Evolutionary conservation across 2,888 invertebrate species (phyloP), one percentile per base, ranked within the genome.

Genomic region (Anorthoa munda): DNA sequence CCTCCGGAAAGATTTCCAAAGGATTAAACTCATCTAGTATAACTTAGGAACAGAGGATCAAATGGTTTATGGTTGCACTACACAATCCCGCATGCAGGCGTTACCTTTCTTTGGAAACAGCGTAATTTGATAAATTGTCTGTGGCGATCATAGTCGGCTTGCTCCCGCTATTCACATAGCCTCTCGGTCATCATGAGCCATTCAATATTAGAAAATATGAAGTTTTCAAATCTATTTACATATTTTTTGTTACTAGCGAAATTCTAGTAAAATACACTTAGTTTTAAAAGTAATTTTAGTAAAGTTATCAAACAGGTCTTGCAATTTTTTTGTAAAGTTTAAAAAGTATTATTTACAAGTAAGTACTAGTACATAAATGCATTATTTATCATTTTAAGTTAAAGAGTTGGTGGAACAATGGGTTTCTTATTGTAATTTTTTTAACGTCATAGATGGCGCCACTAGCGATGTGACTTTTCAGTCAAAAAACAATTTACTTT

Each of bases 241-340:
- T 51, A 17, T 39, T 48, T 39, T 65, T 51, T 65, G 11, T 18
- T 58, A 55, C 31, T 53, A 77, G 59, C 45, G 21, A 82, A 82
- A 71, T 51, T 77, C 21, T 66, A 59, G 26, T 55, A 66, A 68
- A 75, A 48, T 55, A 50, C 31, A 55, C 48, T 59, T 66, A 80
- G 46, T 45, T 59, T 45, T 56, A 31, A 46, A 48, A 53, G 4
- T 55, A 31, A 51, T 23, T 66, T 75, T 56, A 66, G 26, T 63
- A 75, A 74, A 80, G n/a, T 75, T 58, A 31, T 51, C n/a, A 55
- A 66, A 79, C 21, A 66, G n/a, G 7, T 46, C 23, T 70, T 51
- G 23, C 15, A 2, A n/a, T 39, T 66, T 56, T 56, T 67, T 70
- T 77, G 12, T 63, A 26, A 31, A 39, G 0, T 18, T 48, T 59